Evolutionary conservation across 2,797 vertebrate genomes (phyloP), one percentile per base, ranked within the genome.

Genomic region (Eupleurogrammus muticus): DNA sequence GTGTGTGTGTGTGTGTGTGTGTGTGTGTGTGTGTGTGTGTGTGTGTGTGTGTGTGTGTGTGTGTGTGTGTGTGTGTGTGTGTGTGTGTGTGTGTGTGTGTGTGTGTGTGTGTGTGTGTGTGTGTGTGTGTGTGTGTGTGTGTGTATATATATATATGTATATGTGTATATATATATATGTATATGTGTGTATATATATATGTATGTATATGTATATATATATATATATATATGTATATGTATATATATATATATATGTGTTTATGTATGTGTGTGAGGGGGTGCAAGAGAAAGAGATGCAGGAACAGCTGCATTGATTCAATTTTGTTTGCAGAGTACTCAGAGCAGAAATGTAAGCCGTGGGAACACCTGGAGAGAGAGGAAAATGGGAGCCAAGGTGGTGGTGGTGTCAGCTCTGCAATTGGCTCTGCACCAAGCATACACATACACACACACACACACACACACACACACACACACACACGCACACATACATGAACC

Each of bases 281-380:
- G 60, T 24, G 70, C 13, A 63, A 24, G 20, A 14, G 52, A 8
- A 67, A 28, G 44, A 68, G 79, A 71, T 72, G 58, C 82, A 74
- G 62, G 71, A 90, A 88, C 90, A 87, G 89, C 90, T 91, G 88
- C 90, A 90, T 91, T 90, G 90, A 92, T 92, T 90, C 78, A 76
- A 81, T 88, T 89, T 86, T 92, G 89, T 92, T 90, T 89, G 81
- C 83, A 0, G 73, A 90, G 90, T 64, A 80, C 90, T 90, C 77
- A 5, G 84, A 89, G 87, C 82, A 88, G 87, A 93, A 92, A 91
- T 80, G 76, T 87, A 88, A 90, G 89, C 87, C 68, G 74, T 89
- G 85, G 84, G 90, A 93, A 93, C 94, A 94, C 91, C 92, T 94
- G 92, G 90, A 91, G 87, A 80, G 83, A 64, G 55, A 73, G 81